Conservation (phyloP, 2,113 vertebrate species). For the Oostethus manadensis region DNA sequence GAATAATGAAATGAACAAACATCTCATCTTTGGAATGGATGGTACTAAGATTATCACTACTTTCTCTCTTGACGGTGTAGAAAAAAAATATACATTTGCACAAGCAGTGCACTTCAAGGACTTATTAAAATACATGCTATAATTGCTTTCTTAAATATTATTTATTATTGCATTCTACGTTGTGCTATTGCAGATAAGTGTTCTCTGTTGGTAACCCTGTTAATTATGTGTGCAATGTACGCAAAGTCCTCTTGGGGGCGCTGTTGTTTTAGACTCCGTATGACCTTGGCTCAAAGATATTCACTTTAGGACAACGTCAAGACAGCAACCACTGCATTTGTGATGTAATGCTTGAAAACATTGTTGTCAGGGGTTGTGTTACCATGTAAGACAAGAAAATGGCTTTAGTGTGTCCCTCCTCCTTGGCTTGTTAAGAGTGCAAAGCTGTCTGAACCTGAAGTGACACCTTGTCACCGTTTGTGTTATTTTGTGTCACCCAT, state of each 20-base stretch:
- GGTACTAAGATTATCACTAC: slow-evolving; percentile 12
- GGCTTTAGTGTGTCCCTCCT: slow-evolving; percentile 60
- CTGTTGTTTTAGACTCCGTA: slow-evolving; percentile 30
- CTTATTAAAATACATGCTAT: slow-evolving; percentile 54
- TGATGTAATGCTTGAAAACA: slow-evolving; percentile 10
- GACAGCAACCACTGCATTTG: slow-evolving; percentile 21
- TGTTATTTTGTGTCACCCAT: slow-evolving; percentile 35
- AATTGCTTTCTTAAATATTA: slow-evolving; percentile 34
- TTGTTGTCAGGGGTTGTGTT: slow-evolving; percentile 28
- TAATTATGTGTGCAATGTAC: slow-evolving; percentile 34
- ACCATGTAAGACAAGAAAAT: slow-evolving; percentile 46
- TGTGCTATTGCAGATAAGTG: slow-evolving; percentile 54
- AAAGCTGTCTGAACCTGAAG: slow-evolving; percentile 61
- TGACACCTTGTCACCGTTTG: slow-evolving; percentile 47
- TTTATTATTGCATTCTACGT: slow-evolving; percentile 56
- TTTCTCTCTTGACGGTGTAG: slow-evolving; percentile 37
- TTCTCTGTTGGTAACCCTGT: slow-evolving; percentile 43
- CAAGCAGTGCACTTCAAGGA: slow-evolving; percentile 40
- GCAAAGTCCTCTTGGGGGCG: slow-evolving; percentile 52
- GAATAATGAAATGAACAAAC: slow-evolving; percentile 28
- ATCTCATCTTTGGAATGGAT: slow-evolving; percentile 51
- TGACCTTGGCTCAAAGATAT: slow-evolving; percentile 56
- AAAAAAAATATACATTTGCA: slow-evolving; percentile 46
- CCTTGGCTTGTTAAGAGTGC: slow-evolving; percentile 69
- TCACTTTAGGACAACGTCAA: slow-evolving; percentile 30